Evolutionary conservation across 2,113 vertebrate species (phyloP), one percentile per base, ranked within the genome.

Genomic region (Eretmochelys imbricata): DNA sequence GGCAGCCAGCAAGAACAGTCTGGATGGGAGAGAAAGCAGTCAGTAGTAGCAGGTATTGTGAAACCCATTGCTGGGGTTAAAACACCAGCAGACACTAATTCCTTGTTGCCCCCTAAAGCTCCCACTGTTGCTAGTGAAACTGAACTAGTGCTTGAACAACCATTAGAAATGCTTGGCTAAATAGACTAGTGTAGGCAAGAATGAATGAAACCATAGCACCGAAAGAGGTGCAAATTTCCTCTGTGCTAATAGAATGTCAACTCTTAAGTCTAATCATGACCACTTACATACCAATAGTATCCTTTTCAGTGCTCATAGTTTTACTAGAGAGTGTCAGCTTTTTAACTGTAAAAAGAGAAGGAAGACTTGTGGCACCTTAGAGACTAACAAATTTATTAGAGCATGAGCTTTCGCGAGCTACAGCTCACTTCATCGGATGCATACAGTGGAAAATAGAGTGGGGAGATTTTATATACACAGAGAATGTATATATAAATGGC

Each of bases 21-120:
- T 91, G 14, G 5, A 83, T 0, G 31, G 65, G 19, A 7, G 38
- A 42, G 24, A 53, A 81, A 53, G 29, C n/a, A 93, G 93, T 84
- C 46, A 57, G 55, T 69, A 8, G 7, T 86, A 7, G n/a, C 4
- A 78, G 20, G 25, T 91, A 87, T 89, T 3, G 80, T n/a, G 1
- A 87, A 57, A 69, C 90, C 20, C 12, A 69, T 27, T 83, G 14
- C 10, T 93, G 62, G 89, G 82, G 80, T 79, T 96, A 89, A 95
- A 94, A 93, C 8, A 59, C 2, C 57, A 27, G 3, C 84, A 93
- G 49, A 31, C 82, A 2, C 27, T 88, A 49, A 65, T 65, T 55
- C 8, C 5, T 80, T 8, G 16, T n/a, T 65, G 62, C 59, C 13
- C 38, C 55, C 29, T 82, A 19, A 1, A 2, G 17, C 51, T 85